Base-by-base conservation (phyloP, 2,113 vertebrate species). In the Tachycineta bicolor region DNA sequence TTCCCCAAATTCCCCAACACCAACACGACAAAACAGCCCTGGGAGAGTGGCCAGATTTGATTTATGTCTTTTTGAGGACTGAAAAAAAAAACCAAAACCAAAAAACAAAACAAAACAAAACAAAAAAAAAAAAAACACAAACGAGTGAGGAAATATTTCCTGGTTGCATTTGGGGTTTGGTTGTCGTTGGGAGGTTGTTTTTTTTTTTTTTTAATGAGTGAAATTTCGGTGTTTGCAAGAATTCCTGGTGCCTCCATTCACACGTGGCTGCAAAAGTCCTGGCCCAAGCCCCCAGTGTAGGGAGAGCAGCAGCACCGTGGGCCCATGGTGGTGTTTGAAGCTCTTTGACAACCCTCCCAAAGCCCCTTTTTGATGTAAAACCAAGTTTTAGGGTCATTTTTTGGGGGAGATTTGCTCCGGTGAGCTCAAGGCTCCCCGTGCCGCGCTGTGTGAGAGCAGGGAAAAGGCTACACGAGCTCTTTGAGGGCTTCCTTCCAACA, bases 331-430 rank as follows among this genome's bases (percentile, higher is more conserved):
- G 55, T 56, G 18, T 47, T 63, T 39, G n/a, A 37, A 84, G 64
- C 37, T 12, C 2, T 56, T 75, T 46, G 83, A 44, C 47, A 79
- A 23, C 2, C 8, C 16, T 12, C 10, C 26, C 13, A 12, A 53
- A 46, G n/a, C 20, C 29, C 47, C 22, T 12, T 91, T 65, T 41
- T 9, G 8, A 34, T 39, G 29, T 12, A 89, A 83, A 37, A 52
- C 10, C 2, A 19, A 34, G 12, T 39, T 91, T 62, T 75, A 18
- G 39, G 85, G 64, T 43, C 21, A 17, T 24, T 67, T 67, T 67
- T 73, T 2, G 3, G 37, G 79, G 46, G 17, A 84, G 26, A 58
- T 2, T 4, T 67, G 21, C 44, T 53, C 18, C 0, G 0, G 37
- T 11, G 64, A 83, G 55, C 17, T 37, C 2, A 4, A 10, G 2